Evolutionary conservation across 2,888 invertebrate species (phyloP).

Genomic region (Stenodema calcarata): DNA sequence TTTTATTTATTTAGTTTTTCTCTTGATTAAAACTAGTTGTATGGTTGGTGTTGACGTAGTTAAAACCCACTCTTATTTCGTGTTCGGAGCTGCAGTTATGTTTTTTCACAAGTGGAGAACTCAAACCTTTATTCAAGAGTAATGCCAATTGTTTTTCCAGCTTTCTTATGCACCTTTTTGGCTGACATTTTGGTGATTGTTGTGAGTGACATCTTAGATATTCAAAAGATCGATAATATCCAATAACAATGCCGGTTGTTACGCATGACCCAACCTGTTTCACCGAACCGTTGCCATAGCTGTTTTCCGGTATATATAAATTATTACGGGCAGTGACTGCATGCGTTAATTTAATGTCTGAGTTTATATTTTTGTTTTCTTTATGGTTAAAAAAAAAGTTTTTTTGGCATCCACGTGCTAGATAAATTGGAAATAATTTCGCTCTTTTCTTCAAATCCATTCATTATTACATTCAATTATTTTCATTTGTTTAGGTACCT

Average conservation of each 20-base stretch:
- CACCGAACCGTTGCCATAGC: constrained; percentile 41
- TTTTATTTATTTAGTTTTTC: constrained; percentile 1
- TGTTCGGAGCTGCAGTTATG: constrained; percentile 17
- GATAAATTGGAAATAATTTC: not conserved
- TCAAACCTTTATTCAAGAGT: constrained; percentile 38
- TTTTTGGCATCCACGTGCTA: constrained; percentile 4
- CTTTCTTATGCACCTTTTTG: constrained; percentile 45
- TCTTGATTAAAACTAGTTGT: constrained; percentile 31
- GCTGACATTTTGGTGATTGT: constrained; percentile 47
- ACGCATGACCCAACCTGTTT: constrained; percentile 46
- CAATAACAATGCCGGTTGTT: constrained; percentile 49
- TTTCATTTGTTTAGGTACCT: constrained; percentile 12
- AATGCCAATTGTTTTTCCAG: constrained; percentile 45
- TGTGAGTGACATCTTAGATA: constrained; percentile 44
- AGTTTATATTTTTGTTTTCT: not conserved
- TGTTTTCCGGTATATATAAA: constrained; percentile 44
- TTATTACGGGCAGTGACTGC: constrained; percentile 48
- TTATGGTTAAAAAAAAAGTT: not conserved
- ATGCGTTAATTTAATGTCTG: constrained; percentile 28
- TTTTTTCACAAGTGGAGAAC: constrained; percentile 20
- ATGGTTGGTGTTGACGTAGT: constrained; percentile 44
- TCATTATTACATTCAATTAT: not conserved
- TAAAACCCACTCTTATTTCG: constrained; percentile 34
- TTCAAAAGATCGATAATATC: constrained; percentile 37
- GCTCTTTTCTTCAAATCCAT: not conserved